phyloP scores from a whole-genome alignment of 2,113 vertebrate species.

The Amphilophus citrinellus region DNA sequence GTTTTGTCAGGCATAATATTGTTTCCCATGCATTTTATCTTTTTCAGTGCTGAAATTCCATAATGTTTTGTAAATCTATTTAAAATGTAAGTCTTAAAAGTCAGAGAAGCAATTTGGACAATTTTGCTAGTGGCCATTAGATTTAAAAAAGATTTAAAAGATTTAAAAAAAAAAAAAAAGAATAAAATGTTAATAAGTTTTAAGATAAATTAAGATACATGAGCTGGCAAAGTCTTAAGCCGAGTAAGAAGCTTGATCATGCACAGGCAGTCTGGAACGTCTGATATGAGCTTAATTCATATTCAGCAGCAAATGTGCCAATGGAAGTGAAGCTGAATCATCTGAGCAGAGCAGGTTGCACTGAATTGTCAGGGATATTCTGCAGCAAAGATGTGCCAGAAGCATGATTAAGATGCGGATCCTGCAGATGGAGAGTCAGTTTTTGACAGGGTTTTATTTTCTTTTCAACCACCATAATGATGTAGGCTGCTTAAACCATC shows the following conservation, averaged over 20 bases:
- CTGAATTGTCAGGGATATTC: slow-evolving; percentile 47
- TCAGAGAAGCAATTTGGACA: not conserved
- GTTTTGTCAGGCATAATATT: slow-evolving; percentile 24
- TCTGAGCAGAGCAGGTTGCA: slow-evolving; percentile 49
- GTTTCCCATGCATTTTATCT: slow-evolving; percentile 5
- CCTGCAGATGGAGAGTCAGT: slow-evolving; percentile 50
- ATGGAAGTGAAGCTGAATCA: slow-evolving; percentile 44
- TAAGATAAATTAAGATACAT: not conserved
- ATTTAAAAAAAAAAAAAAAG: not conserved
- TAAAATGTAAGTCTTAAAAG: not conserved
- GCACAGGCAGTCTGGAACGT: not conserved
- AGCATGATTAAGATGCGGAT: slow-evolving; percentile 30
- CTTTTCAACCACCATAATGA: slow-evolving; percentile 30
- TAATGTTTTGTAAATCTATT: not conserved
- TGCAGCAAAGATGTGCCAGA: slow-evolving; percentile 27
- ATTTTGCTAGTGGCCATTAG: not conserved
- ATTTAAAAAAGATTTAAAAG: not conserved
- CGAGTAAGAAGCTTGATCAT: not conserved
- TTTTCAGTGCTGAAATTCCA: not conserved
- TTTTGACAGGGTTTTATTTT: slow-evolving; percentile 48
- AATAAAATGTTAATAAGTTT: slow-evolving; percentile 13
- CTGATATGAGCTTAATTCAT: slow-evolving; percentile 44
- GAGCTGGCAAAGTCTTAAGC: slow-evolving; percentile 4
- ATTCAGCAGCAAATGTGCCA: slow-evolving; percentile 38
- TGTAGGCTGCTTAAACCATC: slow-evolving; percentile 37